Evolutionary conservation across 2,888 invertebrate genomes (phyloP), one percentile per base, ranked within the genome.

Genomic region (Azorinus chamasolen): DNA sequence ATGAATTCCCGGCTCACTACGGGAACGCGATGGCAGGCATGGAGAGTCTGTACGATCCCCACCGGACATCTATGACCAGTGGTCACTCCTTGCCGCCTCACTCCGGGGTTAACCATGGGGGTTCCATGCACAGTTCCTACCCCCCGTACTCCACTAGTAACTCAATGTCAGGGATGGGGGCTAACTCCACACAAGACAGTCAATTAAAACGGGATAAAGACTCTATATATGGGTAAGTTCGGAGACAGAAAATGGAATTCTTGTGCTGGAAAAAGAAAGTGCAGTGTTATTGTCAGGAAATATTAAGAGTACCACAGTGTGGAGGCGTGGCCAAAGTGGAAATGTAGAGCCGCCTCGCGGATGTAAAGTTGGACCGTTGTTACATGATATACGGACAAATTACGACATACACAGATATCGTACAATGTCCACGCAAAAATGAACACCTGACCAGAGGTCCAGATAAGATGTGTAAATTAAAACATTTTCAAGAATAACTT

Each of bases 151-250:
- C 89, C 27, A 78, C 83, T 57, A 79, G 75, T 71, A 84, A 83
- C 75, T 83, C 84, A 54, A 84, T 84, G 84, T 71, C 86, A 41
- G 78, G 83, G 45, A 80, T 84, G 72, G 76, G 84, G 25, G 72
- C 82, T 20, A 85, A 86, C 77, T 79, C 89, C 12, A 86, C 91
- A 62, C 91, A 89, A 70, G 91, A 91, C 79, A 87, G 87, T 80
- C 91, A 91, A 82, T 78, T 89, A 71, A 98, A 98, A 95, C 95
- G 98, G 93, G 98, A 98, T 95, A 98, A 98, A 95, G 98, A 98
- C 95, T 97, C 98, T 93, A 98, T 98, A 94, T 98, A 98, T 95
- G 98, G 98, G 98, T 98, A 95, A 97, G 97, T 88, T 71, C 61
- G 24, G 46, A 45, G 45, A 14, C 18, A 32, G 10, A 10, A 32